Conservation (phyloP, 1,140 invertebrate genomes). For the Rhagoletis zephyria region DNA sequence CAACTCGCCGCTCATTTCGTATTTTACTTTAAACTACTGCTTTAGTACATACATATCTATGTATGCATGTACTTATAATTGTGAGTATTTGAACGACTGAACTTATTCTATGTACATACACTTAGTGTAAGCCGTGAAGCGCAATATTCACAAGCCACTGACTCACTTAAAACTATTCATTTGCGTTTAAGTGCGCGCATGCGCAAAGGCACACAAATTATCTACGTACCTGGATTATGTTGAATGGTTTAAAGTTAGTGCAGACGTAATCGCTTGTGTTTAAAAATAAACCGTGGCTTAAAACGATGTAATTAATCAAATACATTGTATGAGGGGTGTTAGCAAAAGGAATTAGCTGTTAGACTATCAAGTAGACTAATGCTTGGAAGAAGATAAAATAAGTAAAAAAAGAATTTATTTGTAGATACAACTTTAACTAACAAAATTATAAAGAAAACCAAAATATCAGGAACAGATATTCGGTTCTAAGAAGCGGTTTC, state of each 20-base stretch:
- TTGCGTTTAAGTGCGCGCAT: conserved; percentile 5
- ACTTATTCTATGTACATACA: not conserved
- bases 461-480: too few relatives aligned
- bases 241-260: not conserved
- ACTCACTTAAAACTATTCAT: not conserved
- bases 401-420: too few relatives aligned
- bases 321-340: not conserved
- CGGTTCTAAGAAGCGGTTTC: too few relatives aligned
- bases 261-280: conserved; percentile 13
- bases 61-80: not conserved
- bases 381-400: too few relatives aligned
- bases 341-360: too few relatives aligned
- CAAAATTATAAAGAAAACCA: too few relatives aligned
- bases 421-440: too few relatives aligned
- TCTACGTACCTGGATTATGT: not conserved
- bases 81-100: not conserved
- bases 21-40: not conserved
- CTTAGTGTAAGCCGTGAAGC: conserved; percentile 4
- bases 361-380: too few relatives aligned
- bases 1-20: not conserved
- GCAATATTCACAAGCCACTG: not conserved
- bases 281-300: conserved; percentile 20
- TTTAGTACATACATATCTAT: not conserved
- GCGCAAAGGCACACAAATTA: not conserved
- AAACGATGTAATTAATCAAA: conserved; percentile 24